Evolutionary conservation across 2,113 vertebrate genomes (phyloP).

Genomic region (Plectropomus leopardus): DNA sequence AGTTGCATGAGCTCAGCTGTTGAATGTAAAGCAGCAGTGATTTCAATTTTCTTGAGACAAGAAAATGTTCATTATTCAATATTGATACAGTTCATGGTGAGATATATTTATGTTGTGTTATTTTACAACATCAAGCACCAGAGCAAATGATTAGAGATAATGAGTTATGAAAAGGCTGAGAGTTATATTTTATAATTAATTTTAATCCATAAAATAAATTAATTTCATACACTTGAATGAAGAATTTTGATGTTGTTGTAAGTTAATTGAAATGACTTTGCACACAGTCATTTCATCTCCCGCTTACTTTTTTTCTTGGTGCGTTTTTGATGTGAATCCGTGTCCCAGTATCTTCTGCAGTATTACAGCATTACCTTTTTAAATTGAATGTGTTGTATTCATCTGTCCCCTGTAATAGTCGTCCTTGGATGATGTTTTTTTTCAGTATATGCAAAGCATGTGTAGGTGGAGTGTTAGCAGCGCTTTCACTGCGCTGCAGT

Average conservation of each 20-base stretch:
- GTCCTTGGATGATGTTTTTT: constrained; percentile 59
- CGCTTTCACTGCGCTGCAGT: constrained; percentile 46
- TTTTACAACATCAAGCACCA: background rate
- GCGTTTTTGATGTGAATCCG: background rate
- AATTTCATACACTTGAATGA: background rate
- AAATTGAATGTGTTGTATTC: constrained; percentile 18
- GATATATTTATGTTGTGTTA: background rate
- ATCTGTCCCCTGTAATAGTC: constrained; percentile 31
- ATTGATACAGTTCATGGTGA: background rate
- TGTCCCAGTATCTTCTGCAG: constrained; percentile 7
- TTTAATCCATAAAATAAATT: background rate
- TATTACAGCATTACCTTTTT: constrained; percentile 1
- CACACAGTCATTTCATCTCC: background rate
- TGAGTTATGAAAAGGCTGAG: constrained; percentile 1
- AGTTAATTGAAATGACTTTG: background rate
- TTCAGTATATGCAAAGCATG: constrained; percentile 70
- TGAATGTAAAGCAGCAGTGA: constrained; percentile 10
- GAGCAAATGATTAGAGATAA: constrained; percentile 2
- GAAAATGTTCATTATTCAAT: constrained; percentile 4
- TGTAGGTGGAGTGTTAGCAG: constrained; percentile 68
- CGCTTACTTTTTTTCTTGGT: constrained; percentile 4
- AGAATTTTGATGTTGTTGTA: background rate
- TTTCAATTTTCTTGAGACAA: constrained; percentile 4
- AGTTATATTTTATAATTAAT: background rate
- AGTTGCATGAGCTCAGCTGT: constrained; percentile 18